A percentile compares a stretch with the other conserved stretches of the same genome.
These are phyloP conservation scores for Oryctolagus cuniculus DNA, from an alignment of 2,113 vertebrate genomes.

Conservation along the genomic window DNA sequence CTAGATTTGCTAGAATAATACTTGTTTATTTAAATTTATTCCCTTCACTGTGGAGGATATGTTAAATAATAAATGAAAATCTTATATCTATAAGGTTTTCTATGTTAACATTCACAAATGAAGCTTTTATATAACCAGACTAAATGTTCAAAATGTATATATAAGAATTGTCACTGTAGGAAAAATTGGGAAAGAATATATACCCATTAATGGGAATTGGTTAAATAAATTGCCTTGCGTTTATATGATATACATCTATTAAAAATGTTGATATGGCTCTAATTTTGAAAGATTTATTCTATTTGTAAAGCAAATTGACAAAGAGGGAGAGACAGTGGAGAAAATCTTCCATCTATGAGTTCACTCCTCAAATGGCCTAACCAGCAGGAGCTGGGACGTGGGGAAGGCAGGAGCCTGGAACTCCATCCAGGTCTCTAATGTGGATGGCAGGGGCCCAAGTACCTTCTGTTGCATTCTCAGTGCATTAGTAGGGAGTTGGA, in stretches of 20 bases:
- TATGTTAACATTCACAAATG: slow-evolving; percentile 3
- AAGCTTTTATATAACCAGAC: slow-evolving; percentile 26
- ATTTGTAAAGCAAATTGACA: too few relatives aligned
- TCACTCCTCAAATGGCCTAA: too few relatives aligned
- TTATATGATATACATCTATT: background rate
- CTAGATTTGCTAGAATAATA: slow-evolving; percentile 28
- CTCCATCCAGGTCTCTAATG: too few relatives aligned
- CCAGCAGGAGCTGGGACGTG: too few relatives aligned
- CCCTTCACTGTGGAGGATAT: background rate
- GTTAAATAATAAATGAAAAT: slow-evolving; percentile 33
- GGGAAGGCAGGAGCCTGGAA: too few relatives aligned
- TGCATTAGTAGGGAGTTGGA: too few relatives aligned
- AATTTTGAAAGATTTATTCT: too few relatives aligned
- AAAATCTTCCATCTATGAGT: too few relatives aligned
- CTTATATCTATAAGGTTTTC: background rate
- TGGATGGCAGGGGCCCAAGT: too few relatives aligned
- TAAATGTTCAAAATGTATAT: background rate
- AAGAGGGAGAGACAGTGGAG: too few relatives aligned
- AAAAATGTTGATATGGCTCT: background rate
- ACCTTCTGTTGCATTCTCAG: too few relatives aligned
- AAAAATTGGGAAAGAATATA: background rate
- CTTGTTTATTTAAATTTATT: slow-evolving; percentile 25
- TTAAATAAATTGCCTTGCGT: slow-evolving; percentile 6
- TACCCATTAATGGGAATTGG: background rate
- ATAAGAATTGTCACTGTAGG: background rate